These are phyloP conservation scores for Neogobius melanostomus DNA, from an alignment of 2,113 vertebrate genomes.

Conservation along the genomic window DNA sequence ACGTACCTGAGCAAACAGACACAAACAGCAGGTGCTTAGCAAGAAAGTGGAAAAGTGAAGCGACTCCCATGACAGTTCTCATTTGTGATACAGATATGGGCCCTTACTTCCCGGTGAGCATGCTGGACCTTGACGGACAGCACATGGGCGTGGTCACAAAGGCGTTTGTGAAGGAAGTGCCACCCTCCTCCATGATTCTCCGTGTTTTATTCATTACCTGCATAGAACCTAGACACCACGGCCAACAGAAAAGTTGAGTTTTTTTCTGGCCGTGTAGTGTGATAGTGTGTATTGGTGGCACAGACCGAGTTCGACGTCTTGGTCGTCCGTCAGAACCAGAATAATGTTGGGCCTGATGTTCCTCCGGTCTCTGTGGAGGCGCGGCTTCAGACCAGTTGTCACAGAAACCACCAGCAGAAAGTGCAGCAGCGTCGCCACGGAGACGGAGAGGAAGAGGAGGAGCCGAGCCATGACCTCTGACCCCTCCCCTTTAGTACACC, in stretches of 20 bases:
- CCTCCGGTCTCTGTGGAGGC: slow-evolving; percentile 90
- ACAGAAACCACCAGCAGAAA: slow-evolving; percentile 62
- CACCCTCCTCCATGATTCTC: slow-evolving; percentile 92
- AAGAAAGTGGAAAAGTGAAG: background rate
- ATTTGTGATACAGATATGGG: background rate
- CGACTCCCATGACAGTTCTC: background rate
- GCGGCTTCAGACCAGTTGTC: slow-evolving; percentile 83
- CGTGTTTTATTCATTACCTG: slow-evolving; percentile 97
- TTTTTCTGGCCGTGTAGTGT: background rate
- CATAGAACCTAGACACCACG: slow-evolving; percentile 86
- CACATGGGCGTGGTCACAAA: slow-evolving; percentile 98
- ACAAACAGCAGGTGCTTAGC: background rate
- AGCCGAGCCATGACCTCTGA: slow-evolving; percentile 57
- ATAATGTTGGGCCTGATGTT: slow-evolving; percentile 98
- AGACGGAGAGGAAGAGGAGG: slow-evolving; percentile 66
- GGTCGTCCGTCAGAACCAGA: slow-evolving; percentile 94
- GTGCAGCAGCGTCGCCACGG: background rate
- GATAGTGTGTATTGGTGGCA: background rate
- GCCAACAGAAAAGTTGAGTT: background rate
- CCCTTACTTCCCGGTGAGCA: slow-evolving; percentile 92
- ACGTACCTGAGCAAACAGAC: slow-evolving; percentile 63
- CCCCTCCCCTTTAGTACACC: slow-evolving; percentile 10
- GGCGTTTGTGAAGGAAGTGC: slow-evolving; percentile 93
- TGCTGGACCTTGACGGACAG: slow-evolving; percentile 93
- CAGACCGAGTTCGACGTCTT: slow-evolving; percentile 92